Conservation (phyloP, 2,888 invertebrate species). For the Folsomia manolachei region DNA sequence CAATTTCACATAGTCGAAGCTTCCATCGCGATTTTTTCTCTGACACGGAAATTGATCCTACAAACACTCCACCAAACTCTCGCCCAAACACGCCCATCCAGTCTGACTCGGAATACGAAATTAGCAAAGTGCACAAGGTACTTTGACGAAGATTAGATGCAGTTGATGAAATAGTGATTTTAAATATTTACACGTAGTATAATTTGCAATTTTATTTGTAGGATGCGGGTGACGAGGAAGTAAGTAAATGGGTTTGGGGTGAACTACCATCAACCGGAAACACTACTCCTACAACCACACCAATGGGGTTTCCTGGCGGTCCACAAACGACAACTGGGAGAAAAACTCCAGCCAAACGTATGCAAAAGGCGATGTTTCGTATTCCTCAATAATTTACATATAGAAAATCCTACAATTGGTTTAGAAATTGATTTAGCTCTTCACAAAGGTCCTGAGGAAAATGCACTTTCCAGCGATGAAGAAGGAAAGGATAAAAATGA, state of each 20-base stretch:
- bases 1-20: constrained; percentile 41
- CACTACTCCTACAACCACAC: constrained; percentile 47
- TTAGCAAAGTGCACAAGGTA: constrained; percentile 50
- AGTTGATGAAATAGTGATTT: not conserved
- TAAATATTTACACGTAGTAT: constrained; percentile 17
- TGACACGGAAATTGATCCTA: constrained; percentile 49
- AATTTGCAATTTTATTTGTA: constrained; percentile 22
- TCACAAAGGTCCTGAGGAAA: constrained; percentile 40
- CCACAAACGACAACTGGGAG: not conserved
- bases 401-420: not conserved
- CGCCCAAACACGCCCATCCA: constrained; percentile 81
- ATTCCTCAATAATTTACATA: not conserved
- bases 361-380: not conserved
- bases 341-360: not conserved
- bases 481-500: constrained; percentile 52
- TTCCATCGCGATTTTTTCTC: constrained; percentile 50
- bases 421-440: not conserved
- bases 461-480: constrained; percentile 54
- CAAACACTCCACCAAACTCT: constrained; percentile 57
- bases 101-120: constrained; percentile 91
- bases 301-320: constrained; percentile 22
- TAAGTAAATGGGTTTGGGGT: constrained; percentile 51
- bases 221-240: constrained; percentile 46
- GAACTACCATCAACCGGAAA: constrained; percentile 48
- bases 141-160: not conserved